Evolutionary conservation across 1,140 invertebrate genomes (phyloP), one percentile per base, ranked within the genome.

Genomic region (Kradibia gibbosae): DNA sequence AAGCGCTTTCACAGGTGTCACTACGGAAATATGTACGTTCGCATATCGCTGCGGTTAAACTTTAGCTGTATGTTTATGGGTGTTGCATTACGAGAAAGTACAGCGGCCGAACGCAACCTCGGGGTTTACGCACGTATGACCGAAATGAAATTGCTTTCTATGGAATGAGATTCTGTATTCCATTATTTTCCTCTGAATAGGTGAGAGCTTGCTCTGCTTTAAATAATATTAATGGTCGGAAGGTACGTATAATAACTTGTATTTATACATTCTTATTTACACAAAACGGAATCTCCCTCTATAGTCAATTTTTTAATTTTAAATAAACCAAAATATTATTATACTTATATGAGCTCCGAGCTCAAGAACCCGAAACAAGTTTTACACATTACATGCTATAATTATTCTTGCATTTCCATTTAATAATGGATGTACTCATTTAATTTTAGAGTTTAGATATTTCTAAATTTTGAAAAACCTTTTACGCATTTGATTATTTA

Each of bases 141-240:
- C 50, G 11, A 80, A 80, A 80, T 65, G 70, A 80, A 73, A 80
- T 71, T 80, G 70, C 67, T 48, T 25, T 45, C 22, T 17, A 57
- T n/a, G 4, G 13, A 17, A 28, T 36, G 11, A 65, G 75, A 75
- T 80, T 74, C 10, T 42, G 71, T 80, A 65, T 81, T 75, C 79
- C 72, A 81, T 81, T 81, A 75, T 22, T 45, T 75, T 75, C 53
- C 50, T n/a, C 25, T 11, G 28, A 65, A 34, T 36, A 65, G 20
- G 17, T n/a, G 39, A 36, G 34, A 53, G 55, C 62, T 17, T n/a
- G 53, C 53, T 67, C 34, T 10, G 22, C 39, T 70, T 48, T 28
- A 20, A 53, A 36, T 17, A 36, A 36, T 65, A 25, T 36, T 25
- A 57, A 57, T 39, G 25, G 25, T 4, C 50, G 50, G 15, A 20